phyloP scores from a whole-genome alignment of 2,113 vertebrate species.

The Tympanuchus pallidicinctus region DNA sequence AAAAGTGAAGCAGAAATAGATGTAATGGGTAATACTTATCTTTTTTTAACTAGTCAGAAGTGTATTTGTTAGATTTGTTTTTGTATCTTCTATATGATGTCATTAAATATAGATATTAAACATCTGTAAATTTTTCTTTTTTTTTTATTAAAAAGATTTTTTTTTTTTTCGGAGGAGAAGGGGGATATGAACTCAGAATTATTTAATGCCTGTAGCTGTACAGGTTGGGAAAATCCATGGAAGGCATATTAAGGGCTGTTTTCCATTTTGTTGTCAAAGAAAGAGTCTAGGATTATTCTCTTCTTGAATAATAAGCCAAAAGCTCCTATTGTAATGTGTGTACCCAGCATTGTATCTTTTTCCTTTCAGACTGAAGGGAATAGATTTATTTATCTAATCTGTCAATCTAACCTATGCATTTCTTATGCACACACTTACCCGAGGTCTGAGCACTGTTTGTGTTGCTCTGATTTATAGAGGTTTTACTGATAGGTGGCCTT shows the following conservation, averaged over 20 bases:
- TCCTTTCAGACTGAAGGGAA: background rate
- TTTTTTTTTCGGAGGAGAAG: no score
- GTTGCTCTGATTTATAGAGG: conserved; percentile 23
- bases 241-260: background rate
- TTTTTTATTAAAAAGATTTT: background rate
- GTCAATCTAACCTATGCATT: conserved; percentile 14
- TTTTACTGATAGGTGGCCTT: conserved; percentile 20
- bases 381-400: conserved; percentile 37
- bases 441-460: conserved; percentile 11
- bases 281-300: background rate
- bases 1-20: background rate
- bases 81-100: background rate
- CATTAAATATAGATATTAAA: background rate
- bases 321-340: background rate
- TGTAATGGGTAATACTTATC: background rate
- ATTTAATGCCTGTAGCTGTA: background rate
- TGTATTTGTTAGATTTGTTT: background rate
- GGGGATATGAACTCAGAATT: background rate
- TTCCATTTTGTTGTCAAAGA: background rate
- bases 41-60: background rate
- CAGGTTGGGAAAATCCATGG: background rate
- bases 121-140: background rate
- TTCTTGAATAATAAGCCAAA: background rate
- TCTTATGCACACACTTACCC: background rate
- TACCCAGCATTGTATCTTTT: background rate